Evolutionary conservation across 2,113 vertebrate genomes (phyloP).

Genomic region (Felis chaus): DNA sequence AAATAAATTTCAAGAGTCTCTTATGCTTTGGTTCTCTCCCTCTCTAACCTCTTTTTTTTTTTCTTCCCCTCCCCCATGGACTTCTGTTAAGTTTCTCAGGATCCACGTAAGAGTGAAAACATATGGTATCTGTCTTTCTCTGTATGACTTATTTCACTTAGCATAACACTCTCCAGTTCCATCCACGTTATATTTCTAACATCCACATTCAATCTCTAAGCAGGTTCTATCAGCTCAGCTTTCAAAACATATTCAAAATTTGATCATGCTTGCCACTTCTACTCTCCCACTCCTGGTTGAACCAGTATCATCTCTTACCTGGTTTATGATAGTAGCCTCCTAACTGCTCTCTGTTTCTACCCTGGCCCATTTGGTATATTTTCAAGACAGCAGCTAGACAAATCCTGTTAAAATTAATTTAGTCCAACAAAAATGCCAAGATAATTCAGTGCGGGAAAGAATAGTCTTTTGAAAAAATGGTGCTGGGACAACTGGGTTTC

Average conservation of each 20-base stretch:
- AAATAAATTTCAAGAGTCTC: too few relatives aligned
- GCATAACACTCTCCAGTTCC: too few relatives aligned
- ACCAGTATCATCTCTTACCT: neutral
- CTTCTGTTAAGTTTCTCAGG: too few relatives aligned
- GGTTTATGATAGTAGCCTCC: neutral
- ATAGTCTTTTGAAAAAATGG: neutral
- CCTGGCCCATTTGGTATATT: neutral
- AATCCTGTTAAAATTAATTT: neutral
- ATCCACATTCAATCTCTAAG: neutral
- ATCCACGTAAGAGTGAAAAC: too few relatives aligned
- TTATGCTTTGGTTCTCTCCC: too few relatives aligned
- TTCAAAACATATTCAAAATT: neutral
- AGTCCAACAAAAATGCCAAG: neutral
- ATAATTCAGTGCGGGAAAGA: neutral
- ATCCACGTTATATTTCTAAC: too few relatives aligned
- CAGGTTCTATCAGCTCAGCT: neutral
- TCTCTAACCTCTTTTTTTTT: too few relatives aligned
- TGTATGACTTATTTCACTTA: too few relatives aligned
- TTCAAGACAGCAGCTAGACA: neutral
- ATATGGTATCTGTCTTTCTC: too few relatives aligned
- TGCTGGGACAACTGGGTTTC: neutral
- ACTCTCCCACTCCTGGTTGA: neutral
- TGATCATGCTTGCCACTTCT: neutral
- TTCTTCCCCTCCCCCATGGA: too few relatives aligned
- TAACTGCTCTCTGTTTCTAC: neutral